Evolutionary conservation across 2,113 vertebrate species (phyloP), one percentile per base, ranked within the genome.

Genomic region (Bufo gargarizans): DNA sequence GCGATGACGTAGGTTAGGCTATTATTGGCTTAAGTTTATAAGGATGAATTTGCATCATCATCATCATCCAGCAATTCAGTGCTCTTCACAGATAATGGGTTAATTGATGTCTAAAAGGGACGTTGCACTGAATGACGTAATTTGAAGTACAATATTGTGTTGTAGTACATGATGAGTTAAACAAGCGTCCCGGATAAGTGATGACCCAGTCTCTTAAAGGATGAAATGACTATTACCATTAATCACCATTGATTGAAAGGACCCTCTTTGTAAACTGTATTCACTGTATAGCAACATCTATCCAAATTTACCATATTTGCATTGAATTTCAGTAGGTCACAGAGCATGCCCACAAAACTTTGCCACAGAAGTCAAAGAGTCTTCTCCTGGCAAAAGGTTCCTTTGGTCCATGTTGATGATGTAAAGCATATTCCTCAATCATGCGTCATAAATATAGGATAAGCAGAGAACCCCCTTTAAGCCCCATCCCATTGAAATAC

Each of bases 1-100:
- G 71, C 49, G 63, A 7, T 89, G 87, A 89, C 87, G 87, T 83
- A 84, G n/a, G 85, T 84, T 78, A 6, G 55, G 6, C 72, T 56
- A 82, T 89, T 58, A 84, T 69, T 83, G 80, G 53, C 59, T 69
- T 50, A 82, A 59, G 80, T 74, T 83, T 88, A 55, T 58, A 77
- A 53, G 56, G 86, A 87, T 49, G 9, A 55, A 2, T 19, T 79
- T 55, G 47, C 71, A 77, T 76, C 72, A 76, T 77, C 71, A 77
- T 76, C 72, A 76, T 77, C 71, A 49, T 72, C 67, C 50, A 67
- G 20, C 78, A 33, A 55, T 43, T n/a, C 14, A 58, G 22, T 55
- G 77, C 50, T 63, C 58, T 82, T 61, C 55, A 77, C 9, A 2
- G 50, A 53, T 56, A 78, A 76, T 50, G 58, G 47, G 82, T 22